These are phyloP conservation scores for Cossypha dichroa DNA, from an alignment of 2,797 vertebrate species.

Conservation along the genomic window DNA sequence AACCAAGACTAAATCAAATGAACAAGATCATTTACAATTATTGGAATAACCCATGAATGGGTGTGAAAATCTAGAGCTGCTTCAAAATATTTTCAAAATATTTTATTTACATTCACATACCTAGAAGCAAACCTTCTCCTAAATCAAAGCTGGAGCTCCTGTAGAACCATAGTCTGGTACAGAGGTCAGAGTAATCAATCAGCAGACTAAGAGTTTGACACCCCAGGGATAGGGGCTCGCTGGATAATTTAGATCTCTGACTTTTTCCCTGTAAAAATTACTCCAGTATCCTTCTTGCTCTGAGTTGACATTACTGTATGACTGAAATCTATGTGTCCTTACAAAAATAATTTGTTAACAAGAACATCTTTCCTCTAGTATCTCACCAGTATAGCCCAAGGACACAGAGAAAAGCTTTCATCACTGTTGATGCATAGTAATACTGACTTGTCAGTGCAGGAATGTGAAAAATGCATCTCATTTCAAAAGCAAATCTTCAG, in stretches of 20 bases:
- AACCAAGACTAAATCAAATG: background rate
- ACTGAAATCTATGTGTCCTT: background rate
- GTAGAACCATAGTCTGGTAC: background rate
- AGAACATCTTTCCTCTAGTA: background rate
- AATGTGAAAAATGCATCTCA: background rate
- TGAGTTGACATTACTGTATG: background rate
- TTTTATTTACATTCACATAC: background rate
- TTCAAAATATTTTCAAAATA: background rate
- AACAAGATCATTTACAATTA: background rate
- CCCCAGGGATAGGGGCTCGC: background rate
- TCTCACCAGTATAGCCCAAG: background rate
- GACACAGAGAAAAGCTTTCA: background rate
- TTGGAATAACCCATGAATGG: background rate
- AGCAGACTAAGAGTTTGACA: background rate
- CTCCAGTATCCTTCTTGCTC: background rate
- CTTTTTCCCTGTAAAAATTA: background rate
- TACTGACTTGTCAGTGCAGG: background rate
- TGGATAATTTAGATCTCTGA: slow-evolving; percentile 11
- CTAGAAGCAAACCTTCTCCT: background rate
- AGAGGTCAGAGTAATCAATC: slow-evolving; percentile 17
- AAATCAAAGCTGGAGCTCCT: background rate
- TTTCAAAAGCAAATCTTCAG: background rate
- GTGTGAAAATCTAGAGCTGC: background rate
- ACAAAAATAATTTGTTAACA: background rate
- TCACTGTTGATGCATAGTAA: background rate